A percentile compares a stretch with the other conserved stretches of the same genome.
Conservation (phyloP, 2,888 invertebrate genomes). For the Papilio demoleus region DNA sequence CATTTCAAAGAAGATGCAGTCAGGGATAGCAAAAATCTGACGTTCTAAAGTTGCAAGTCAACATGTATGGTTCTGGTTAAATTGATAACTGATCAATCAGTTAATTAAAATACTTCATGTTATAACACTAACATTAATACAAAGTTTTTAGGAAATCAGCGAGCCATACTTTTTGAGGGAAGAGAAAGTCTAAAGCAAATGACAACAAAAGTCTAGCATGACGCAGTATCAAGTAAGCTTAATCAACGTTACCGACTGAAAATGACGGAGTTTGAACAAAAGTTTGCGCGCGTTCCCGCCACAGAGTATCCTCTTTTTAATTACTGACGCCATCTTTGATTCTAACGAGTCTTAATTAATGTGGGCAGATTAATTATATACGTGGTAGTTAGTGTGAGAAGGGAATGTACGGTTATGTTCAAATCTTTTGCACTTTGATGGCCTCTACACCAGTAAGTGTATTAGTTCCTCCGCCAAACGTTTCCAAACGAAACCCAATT, state of each 20-base stretch:
- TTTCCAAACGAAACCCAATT: not conserved
- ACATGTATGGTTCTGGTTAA: too few species aligned
- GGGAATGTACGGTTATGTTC: not conserved
- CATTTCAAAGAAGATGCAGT: too few species aligned
- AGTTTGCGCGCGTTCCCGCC: not conserved
- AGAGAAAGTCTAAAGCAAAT: constrained; percentile 5
- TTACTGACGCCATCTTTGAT: constrained; percentile 17
- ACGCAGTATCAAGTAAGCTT: constrained; percentile 12
- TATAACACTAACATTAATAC: not conserved
- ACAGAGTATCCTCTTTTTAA: constrained; percentile 16
- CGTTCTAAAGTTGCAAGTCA: too few species aligned
- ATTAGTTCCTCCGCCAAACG: not conserved
- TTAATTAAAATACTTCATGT: not conserved
- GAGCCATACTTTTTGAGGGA: not conserved
- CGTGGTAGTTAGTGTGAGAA: not conserved
- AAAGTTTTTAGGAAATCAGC: not conserved
- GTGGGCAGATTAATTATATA: constrained; percentile 10
- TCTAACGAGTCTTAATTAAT: not conserved
- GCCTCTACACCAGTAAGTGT: not conserved
- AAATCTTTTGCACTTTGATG: not conserved
- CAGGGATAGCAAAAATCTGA: too few species aligned
- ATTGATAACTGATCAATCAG: too few species aligned
- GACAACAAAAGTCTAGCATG: constrained; percentile 21
- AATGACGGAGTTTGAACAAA: constrained; percentile 9
- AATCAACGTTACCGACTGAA: constrained; percentile 15